These are phyloP conservation scores for Anser brachyrhynchus DNA, from an alignment of 2,113 vertebrate genomes.

Conservation along the genomic window DNA sequence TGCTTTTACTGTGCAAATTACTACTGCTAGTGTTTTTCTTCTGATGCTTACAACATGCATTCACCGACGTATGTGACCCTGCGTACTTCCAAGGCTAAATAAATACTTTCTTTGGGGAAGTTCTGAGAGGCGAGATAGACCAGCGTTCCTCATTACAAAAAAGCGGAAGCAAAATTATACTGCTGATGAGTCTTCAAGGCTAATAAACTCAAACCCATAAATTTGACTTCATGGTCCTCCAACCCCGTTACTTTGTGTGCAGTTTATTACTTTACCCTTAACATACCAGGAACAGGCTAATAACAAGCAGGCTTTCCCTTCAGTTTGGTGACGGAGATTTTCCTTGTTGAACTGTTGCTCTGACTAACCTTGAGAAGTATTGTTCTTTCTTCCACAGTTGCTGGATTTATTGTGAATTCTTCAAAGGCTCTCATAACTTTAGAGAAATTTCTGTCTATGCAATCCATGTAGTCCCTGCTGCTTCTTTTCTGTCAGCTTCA, in stretches of 20 bases:
- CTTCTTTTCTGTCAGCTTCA: background rate
- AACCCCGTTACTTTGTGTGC: background rate
- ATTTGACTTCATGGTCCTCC: background rate
- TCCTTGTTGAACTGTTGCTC: background rate
- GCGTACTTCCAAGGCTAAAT: background rate
- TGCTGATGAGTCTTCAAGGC: background rate
- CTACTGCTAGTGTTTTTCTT: background rate
- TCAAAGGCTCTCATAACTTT: background rate
- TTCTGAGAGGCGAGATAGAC: background rate
- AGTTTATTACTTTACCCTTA: conserved; percentile 25
- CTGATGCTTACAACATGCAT: background rate
- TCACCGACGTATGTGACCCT: background rate
- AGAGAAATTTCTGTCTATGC: background rate
- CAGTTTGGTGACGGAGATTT: background rate
- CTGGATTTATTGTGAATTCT: background rate
- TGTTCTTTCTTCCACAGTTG: background rate
- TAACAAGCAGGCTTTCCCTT: background rate
- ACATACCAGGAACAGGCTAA: background rate
- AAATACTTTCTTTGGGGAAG: background rate
- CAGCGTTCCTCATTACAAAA: background rate
- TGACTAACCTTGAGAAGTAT: background rate
- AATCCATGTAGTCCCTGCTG: background rate
- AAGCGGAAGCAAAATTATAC: background rate
- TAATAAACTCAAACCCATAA: conserved; percentile 12
- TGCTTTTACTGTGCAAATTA: background rate